Percentiles rank a stretch among this genome's conserved stretches.
Conservation (phyloP, 2,113 vertebrate species). For the Lasiurus borealis region DNA sequence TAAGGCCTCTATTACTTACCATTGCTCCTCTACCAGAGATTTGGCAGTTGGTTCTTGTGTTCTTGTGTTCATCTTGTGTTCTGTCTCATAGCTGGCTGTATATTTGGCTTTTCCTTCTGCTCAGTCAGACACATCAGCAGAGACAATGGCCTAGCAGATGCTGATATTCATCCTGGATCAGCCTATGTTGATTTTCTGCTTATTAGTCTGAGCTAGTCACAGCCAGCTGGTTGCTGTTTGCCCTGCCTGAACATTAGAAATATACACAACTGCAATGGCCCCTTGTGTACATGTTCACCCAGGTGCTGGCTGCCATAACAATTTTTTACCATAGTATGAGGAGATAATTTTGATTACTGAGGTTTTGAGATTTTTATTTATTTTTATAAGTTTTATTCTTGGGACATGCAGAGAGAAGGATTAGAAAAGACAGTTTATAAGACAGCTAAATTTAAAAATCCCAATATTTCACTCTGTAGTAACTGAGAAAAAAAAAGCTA, state of each 20-base stretch:
- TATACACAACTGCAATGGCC: constrained; percentile 28
- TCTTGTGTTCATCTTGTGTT: constrained; percentile 32
- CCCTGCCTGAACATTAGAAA: constrained; percentile 75
- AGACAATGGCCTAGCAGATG: constrained; percentile 81
- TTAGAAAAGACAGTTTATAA: neutral
- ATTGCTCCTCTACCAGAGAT: neutral
- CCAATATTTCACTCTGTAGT: neutral
- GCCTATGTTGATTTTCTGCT: constrained; percentile 80
- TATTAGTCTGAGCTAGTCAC: constrained; percentile 74
- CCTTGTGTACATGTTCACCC: neutral
- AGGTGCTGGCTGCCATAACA: constrained; percentile 35
- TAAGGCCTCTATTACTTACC: neutral
- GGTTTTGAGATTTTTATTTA: neutral
- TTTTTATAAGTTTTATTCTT: neutral
- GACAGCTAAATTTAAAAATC: neutral
- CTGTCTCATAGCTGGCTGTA: constrained; percentile 60
- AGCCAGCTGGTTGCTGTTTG: constrained; percentile 81
- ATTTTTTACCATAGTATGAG: neutral
- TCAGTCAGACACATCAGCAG: constrained; percentile 69
- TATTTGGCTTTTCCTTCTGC: constrained; percentile 67
- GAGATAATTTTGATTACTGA: constrained; percentile 26
- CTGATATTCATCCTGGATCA: constrained; percentile 76
- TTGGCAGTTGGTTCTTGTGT: constrained; percentile 31
- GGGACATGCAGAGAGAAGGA: neutral
- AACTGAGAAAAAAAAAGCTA: neutral